These are phyloP conservation scores for Homarus gammarus DNA, from an alignment of 2,888 invertebrate genomes.

Conservation along the genomic window DNA sequence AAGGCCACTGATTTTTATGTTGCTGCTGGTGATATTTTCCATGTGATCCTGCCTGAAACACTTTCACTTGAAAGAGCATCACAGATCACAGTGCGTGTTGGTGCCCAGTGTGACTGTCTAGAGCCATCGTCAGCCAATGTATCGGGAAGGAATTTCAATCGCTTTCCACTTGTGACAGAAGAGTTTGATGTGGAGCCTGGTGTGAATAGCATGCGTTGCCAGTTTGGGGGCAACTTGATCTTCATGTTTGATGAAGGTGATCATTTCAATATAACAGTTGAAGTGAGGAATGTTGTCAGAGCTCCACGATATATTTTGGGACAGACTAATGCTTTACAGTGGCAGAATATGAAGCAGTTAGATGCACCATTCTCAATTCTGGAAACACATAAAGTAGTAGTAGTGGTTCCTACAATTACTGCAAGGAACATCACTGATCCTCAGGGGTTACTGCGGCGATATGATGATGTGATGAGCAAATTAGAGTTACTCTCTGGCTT, in stretches of 20 bases:
- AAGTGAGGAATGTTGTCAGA: slow-evolving; percentile 46
- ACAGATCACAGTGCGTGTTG: slow-evolving; percentile 48
- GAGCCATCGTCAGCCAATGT: slow-evolving; percentile 30
- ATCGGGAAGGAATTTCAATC: not conserved
- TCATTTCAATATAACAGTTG: slow-evolving; percentile 10
- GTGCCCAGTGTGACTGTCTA: slow-evolving; percentile 43
- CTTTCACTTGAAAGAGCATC: slow-evolving; percentile 9
- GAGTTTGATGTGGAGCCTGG: slow-evolving; percentile 49
- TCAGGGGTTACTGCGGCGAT: slow-evolving; percentile 15
- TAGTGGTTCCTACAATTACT: slow-evolving; percentile 17
- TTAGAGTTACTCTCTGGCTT: slow-evolving; percentile 38
- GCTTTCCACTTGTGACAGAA: slow-evolving; percentile 45
- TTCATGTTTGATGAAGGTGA: slow-evolving; percentile 34
- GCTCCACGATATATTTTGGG: slow-evolving; percentile 33
- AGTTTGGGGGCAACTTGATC: slow-evolving; percentile 56
- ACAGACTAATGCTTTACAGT: not conserved
- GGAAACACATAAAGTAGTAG: slow-evolving; percentile 37
- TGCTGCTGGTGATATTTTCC: slow-evolving; percentile 18
- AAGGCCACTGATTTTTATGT: slow-evolving; percentile 43
- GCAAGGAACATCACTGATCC: not conserved
- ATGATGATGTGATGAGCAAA: slow-evolving; percentile 24
- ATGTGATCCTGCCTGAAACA: slow-evolving; percentile 10
- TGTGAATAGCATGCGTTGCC: slow-evolving; percentile 35
- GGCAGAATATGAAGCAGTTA: slow-evolving; percentile 14
- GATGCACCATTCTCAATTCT: slow-evolving; percentile 27